These are phyloP conservation scores for Diadegma fenestrale DNA, from an alignment of 2,888 invertebrate genomes.

Conservation along the genomic window DNA sequence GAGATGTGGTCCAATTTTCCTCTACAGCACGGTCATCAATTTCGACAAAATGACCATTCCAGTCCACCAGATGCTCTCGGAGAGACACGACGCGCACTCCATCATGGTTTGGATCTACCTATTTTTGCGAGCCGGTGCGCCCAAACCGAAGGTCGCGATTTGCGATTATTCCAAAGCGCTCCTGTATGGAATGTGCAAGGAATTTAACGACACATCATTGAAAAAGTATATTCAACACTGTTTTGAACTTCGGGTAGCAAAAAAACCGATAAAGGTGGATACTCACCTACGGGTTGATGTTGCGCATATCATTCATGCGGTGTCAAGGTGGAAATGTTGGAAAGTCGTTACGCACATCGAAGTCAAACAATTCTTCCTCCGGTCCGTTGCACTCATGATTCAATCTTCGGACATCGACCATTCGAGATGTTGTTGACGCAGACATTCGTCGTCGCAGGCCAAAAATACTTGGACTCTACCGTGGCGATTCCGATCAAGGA, in stretches of 20 bases:
- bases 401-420: not conserved
- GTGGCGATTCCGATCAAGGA: not conserved
- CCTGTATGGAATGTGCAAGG: not conserved
- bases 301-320: not conserved
- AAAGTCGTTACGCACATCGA: not conserved
- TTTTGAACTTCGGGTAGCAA: not conserved
- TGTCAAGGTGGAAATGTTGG: slow-evolving; percentile 13
- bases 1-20: not conserved
- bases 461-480: slow-evolving; percentile 3
- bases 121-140: not conserved
- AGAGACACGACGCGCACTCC: not conserved
- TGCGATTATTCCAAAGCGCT: slow-evolving; percentile 5
- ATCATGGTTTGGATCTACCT: not conserved
- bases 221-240: slow-evolving; percentile 9
- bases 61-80: slow-evolving; percentile 5
- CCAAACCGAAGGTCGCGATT: not conserved
- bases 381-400: not conserved
- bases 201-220: not conserved
- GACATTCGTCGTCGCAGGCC: slow-evolving; percentile 11
- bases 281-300: slow-evolving; percentile 4
- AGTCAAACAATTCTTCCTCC: slow-evolving; percentile 5
- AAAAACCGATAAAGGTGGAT: not conserved
- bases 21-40: slow-evolving; percentile 5
- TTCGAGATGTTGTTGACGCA: not conserved
- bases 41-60: not conserved